phyloP scores from a whole-genome alignment of 2,888 invertebrate species.

The Ptychoptera albimana region DNA sequence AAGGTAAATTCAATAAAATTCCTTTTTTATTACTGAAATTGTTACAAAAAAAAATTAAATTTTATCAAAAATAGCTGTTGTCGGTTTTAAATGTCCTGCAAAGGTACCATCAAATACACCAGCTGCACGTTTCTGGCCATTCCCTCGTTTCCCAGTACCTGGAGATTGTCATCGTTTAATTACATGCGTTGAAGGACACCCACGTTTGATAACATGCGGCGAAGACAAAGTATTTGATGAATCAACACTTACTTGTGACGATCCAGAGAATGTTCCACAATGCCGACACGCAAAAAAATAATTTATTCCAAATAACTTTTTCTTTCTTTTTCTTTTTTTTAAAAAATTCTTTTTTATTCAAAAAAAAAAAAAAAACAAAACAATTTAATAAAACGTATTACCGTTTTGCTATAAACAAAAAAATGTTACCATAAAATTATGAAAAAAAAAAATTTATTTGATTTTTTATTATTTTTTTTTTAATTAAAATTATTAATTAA shows the following conservation, averaged over 20 bases:
- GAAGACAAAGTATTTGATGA: slow-evolving; percentile 80
- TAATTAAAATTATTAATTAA: no score
- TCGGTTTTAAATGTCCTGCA: slow-evolving; percentile 83
- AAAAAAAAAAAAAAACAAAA: no score
- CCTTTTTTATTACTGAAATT: neutral
- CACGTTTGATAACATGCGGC: slow-evolving; percentile 73
- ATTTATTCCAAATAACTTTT: no score
- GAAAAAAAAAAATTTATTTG: no score
- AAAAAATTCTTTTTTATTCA: no score
- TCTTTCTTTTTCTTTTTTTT: no score
- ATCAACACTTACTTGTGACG: slow-evolving; percentile 67
- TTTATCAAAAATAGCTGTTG: slow-evolving; percentile 43
- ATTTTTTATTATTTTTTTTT: no score
- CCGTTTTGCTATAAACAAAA: no score
- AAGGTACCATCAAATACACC: slow-evolving; percentile 66
- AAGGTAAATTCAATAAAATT: slow-evolving; percentile 38
- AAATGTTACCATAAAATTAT: no score
- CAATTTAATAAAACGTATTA: no score
- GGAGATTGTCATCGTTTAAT: slow-evolving; percentile 77
- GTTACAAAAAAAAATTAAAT: slow-evolving; percentile 2
- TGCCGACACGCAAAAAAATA: slow-evolving; percentile 24
- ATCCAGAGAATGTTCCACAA: slow-evolving; percentile 30
- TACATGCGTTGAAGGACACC: slow-evolving; percentile 81
- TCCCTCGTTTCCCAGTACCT: slow-evolving; percentile 76
- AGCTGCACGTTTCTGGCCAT: slow-evolving; percentile 83